Evolutionary conservation across 2,113 vertebrate genomes (phyloP).

Genomic region (Spea multiplicata): DNA sequence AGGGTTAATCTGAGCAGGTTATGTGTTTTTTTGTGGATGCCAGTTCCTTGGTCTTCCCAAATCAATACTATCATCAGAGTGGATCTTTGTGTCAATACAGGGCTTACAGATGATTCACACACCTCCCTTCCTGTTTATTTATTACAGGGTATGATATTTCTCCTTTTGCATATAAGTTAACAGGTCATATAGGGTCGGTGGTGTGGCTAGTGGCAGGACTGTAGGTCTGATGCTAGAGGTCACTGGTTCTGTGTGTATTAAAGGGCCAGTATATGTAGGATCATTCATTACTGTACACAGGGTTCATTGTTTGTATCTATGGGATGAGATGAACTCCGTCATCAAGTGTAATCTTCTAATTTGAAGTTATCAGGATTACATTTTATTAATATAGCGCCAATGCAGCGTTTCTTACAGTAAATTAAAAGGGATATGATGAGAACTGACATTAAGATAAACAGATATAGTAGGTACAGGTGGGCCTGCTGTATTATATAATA

Average conservation of each 20-base stretch:
- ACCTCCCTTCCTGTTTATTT: neutral
- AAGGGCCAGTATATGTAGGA: neutral
- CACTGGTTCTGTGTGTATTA: neutral
- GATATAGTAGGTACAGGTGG: no score
- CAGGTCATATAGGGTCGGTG: no score
- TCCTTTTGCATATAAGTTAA: neutral
- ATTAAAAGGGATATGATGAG: no score
- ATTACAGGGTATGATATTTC: constrained; percentile 12
- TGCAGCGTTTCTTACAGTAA: no score
- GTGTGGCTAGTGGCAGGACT: neutral
- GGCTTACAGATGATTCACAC: neutral
- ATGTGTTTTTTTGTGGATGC: constrained; percentile 14
- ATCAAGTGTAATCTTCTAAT: neutral
- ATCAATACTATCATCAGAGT: constrained; percentile 11
- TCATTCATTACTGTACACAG: constrained; percentile 7
- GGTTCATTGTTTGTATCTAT: constrained; percentile 2
- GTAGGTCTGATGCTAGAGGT: neutral
- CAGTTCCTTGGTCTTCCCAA: constrained; percentile 13
- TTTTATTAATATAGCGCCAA: neutral
- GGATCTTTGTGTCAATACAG: neutral
- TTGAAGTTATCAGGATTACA: neutral
- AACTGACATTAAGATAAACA: no score
- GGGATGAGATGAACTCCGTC: neutral
- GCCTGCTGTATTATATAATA: no score
- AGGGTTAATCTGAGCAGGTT: constrained; percentile 27